Evolutionary conservation across 1,140 invertebrate genomes (phyloP).

Genomic region (Euborellia annulipes): DNA sequence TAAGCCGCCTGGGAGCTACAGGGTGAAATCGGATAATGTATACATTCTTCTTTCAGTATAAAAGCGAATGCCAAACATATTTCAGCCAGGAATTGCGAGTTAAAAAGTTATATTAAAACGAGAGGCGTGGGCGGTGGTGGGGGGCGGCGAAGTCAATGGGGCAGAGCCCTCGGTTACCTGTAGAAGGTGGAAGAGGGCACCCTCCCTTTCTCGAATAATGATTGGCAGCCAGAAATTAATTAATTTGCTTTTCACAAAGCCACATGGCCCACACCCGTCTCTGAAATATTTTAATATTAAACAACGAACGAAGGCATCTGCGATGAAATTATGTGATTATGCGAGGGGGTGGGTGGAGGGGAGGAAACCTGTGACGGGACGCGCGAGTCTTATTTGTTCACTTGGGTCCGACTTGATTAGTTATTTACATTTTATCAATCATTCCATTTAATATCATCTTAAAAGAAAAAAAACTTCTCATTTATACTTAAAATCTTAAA

Average conservation of each 20-base stretch:
- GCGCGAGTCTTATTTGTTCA: too few species aligned
- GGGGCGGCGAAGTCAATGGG: not conserved
- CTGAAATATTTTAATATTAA: conserved; percentile 16
- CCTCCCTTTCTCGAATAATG: conserved; percentile 10
- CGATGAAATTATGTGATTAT: conserved; percentile 16
- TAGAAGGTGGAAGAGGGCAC: too few species aligned
- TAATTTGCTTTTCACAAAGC: conserved; percentile 16
- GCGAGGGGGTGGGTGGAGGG: not conserved
- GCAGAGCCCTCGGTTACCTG: conserved; percentile 3
- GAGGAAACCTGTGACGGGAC: too few species aligned
- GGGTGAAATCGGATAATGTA: conserved; percentile 15
- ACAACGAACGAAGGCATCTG: conserved; percentile 11
- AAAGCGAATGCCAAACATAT: conserved; percentile 17
- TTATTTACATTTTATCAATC: too few species aligned
- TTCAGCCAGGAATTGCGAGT: conserved; percentile 15
- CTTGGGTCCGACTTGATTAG: too few species aligned
- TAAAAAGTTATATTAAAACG: conserved; percentile 16
- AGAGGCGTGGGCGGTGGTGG: not conserved
- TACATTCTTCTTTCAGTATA: conserved; percentile 15
- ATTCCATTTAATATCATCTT: too few species aligned
- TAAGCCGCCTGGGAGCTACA: conserved; percentile 5
- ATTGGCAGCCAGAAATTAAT: conserved; percentile 16
- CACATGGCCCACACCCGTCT: conserved; percentile 9
- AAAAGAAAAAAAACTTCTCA: too few species aligned
- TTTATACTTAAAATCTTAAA: too few species aligned